Evolutionary conservation across 2,113 vertebrate species (phyloP).

Genomic region (Fukomys damarensis): DNA sequence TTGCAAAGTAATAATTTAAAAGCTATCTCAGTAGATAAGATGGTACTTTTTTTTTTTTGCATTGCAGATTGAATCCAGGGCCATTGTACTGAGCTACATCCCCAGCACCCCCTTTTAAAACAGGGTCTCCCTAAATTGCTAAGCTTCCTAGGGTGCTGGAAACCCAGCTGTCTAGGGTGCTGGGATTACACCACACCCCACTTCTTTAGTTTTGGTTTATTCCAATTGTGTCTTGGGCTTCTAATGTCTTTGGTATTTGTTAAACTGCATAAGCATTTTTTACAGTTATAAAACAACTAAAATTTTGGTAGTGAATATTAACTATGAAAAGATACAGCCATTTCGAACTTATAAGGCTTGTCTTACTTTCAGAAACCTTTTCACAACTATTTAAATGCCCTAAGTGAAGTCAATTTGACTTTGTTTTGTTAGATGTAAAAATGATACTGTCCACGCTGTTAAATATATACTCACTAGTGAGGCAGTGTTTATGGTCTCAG

Average conservation of each 20-base stretch:
- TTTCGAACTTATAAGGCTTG: not conserved
- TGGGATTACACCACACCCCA: not conserved
- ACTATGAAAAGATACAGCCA: not conserved
- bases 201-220: conserved; percentile 19
- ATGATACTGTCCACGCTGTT: not conserved
- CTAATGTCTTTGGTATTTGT: not conserved
- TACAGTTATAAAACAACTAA: not conserved
- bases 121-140: not conserved
- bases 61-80: not conserved
- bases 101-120: not conserved
- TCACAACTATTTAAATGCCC: not conserved
- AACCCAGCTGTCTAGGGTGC: not conserved
- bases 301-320: not conserved
- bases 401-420: not conserved
- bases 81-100: not conserved
- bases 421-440: not conserved
- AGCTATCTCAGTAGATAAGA: not conserved
- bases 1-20: conserved; percentile 15
- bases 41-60: not conserved
- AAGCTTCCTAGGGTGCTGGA: not conserved
- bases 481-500: not conserved
- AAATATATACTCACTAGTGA: not conserved
- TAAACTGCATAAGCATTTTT: not conserved
- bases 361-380: not conserved
- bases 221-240: not conserved